Evolutionary conservation across 2,797 vertebrate genomes (phyloP), one percentile per base, ranked within the genome.

Genomic region (Lutjanus argentimaculatus): DNA sequence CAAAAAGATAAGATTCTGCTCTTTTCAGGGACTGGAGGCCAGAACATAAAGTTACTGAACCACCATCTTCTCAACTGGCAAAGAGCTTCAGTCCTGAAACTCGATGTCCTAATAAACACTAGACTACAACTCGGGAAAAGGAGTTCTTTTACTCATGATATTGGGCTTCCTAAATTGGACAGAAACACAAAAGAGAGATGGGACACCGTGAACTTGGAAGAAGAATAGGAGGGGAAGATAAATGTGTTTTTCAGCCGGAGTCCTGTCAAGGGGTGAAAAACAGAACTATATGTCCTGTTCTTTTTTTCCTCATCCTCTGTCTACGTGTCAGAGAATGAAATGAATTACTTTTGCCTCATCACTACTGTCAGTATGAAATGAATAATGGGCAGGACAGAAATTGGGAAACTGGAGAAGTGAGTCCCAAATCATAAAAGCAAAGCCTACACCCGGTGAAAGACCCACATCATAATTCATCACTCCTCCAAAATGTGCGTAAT

Each of bases 181-280:
- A n/a, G 21, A 21, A 15, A 58, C 21, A 64, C 19, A 73, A 58
- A 78, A 73, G 21, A 51, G 2, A 4, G 11, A 36, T 62, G 52
- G 85, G 82, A 88, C 85, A 82, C 59, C 6, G 45, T 79, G 84
- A 83, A 70, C 77, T 48, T 56, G 30, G 15, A 40, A 12, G 49
- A 55, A 51, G 22, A 69, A 67, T n/a, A 17, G 6, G 63, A 62
- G 46, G 1, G 21, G 19, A 42, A 46, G 22, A 70, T 15, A 9
- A 52, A 40, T 52, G 40, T 66, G 42, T 56, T 43, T 62, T 68
- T 46, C 16, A 45, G 53, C 25, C 3, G 0, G 0, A 4, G 56
- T 7, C 11, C 43, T 58, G 36, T 70, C 49, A 63, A 25, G 1
- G 14, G 40, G 63, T 11, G 48, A 65, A 69, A 36, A 45, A 67